Conservation (phyloP, 1,140 invertebrate genomes). For the Oreohelix idahoensis region DNA sequence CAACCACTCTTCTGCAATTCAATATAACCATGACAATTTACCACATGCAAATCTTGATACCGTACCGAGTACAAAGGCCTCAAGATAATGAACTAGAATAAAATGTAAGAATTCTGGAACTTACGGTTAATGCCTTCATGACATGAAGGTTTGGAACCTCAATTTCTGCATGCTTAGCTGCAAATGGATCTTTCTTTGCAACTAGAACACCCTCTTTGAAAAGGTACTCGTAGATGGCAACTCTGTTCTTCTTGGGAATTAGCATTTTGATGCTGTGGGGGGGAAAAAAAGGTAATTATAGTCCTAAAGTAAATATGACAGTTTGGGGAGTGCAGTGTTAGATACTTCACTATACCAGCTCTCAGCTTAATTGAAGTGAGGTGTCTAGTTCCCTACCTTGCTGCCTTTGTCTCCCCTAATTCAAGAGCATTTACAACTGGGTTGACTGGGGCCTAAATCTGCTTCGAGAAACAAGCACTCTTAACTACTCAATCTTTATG, state of each 20-base stretch:
- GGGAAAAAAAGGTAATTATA: slow-evolving; percentile 37
- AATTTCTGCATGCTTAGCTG: slow-evolving; percentile 93
- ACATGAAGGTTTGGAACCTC: slow-evolving; percentile 98
- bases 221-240: slow-evolving; percentile 96
- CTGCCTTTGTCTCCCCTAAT: too few species aligned
- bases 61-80: neutral
- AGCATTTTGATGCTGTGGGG: slow-evolving; percentile 83
- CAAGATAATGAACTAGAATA: neutral
- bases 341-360: too few species aligned
- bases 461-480: too few species aligned
- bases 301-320: too few species aligned
- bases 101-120: neutral
- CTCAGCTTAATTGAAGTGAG: too few species aligned
- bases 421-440: too few species aligned
- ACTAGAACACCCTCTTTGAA: slow-evolving; percentile 74
- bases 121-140: slow-evolving; percentile 94
- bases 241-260: slow-evolving; percentile 73
- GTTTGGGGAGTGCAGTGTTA: too few species aligned
- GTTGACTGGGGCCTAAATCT: too few species aligned
- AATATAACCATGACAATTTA: neutral
- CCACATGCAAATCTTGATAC: too few species aligned
- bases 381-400: too few species aligned
- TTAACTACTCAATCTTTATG: too few species aligned
- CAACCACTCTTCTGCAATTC: neutral
- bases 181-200: slow-evolving; percentile 56